Conservation (phyloP, 2,113 vertebrate species). For the Mobula birostris region DNA sequence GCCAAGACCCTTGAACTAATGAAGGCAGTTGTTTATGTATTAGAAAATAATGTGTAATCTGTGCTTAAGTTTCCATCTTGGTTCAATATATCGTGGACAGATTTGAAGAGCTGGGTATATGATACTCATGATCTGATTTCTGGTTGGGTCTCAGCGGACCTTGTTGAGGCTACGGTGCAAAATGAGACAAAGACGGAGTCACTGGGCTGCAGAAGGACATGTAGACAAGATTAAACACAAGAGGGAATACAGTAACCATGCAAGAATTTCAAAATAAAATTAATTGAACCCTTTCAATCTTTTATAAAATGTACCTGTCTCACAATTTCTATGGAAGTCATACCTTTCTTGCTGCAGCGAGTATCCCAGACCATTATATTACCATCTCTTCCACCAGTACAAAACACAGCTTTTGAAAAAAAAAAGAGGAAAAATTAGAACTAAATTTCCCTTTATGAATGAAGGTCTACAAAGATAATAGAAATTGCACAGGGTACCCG, state of each 20-base stretch:
- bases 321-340: background rate
- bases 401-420: conserved; percentile 75
- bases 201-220: background rate
- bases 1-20: no score
- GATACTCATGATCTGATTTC: background rate
- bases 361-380: conserved; percentile 98
- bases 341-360: conserved; percentile 94
- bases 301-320: background rate
- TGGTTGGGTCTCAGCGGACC: background rate
- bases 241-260: background rate
- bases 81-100: background rate
- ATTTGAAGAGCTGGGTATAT: background rate
- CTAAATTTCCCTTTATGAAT: background rate
- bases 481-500: conserved; percentile 58
- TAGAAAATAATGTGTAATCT: background rate
- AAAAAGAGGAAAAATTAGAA: conserved; percentile 6
- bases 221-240: background rate
- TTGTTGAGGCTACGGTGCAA: background rate
- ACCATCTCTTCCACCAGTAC: conserved; percentile 89
- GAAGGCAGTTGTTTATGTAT: background rate
- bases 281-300: background rate
- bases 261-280: background rate
- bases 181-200: background rate
- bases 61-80: background rate
- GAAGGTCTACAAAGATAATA: background rate